Evolutionary conservation across 2,888 invertebrate species (phyloP).

Genomic region (Leptarthrus brevirostris): DNA sequence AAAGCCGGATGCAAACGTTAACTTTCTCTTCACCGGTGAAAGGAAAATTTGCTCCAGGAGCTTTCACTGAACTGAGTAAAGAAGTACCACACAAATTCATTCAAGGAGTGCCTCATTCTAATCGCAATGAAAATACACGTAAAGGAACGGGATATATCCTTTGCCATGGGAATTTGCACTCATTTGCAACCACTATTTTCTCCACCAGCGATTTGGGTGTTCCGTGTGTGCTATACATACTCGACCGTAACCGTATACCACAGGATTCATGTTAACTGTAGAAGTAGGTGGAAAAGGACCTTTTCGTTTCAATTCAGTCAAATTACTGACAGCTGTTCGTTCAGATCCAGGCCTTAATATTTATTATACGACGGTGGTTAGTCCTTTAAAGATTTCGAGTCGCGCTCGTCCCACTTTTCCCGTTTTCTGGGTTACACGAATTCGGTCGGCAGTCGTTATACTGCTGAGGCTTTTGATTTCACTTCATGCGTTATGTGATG

Average conservation of each 20-base stretch:
- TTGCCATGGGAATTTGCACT: conserved; percentile 1
- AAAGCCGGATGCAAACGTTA: too few species aligned
- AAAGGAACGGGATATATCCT: not conserved
- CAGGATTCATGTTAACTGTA: too few species aligned
- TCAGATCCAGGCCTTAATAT: not conserved
- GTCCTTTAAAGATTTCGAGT: not conserved
- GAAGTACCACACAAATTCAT: too few species aligned
- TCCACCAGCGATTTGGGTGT: not conserved
- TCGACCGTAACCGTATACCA: too few species aligned
- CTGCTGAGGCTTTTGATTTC: not conserved
- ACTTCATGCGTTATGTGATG: not conserved
- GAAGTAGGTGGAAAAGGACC: not conserved
- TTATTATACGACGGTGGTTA: not conserved
- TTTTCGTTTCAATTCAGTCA: conserved; percentile 1
- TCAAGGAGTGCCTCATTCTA: conserved; percentile 7
- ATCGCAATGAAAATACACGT: conserved; percentile 24
- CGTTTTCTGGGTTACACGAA: not conserved
- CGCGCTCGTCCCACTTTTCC: not conserved
- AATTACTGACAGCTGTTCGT: conserved; percentile 4
- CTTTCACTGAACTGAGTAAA: conserved; percentile 3
- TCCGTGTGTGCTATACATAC: not conserved
- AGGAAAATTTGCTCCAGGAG: not conserved
- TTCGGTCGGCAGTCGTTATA: not conserved
- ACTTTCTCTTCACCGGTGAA: conserved; percentile 3
- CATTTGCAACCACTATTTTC: conserved; percentile 20